These are phyloP conservation scores for Drosophila antonietae DNA, from an alignment of 2,888 invertebrate species.

Conservation along the genomic window DNA sequence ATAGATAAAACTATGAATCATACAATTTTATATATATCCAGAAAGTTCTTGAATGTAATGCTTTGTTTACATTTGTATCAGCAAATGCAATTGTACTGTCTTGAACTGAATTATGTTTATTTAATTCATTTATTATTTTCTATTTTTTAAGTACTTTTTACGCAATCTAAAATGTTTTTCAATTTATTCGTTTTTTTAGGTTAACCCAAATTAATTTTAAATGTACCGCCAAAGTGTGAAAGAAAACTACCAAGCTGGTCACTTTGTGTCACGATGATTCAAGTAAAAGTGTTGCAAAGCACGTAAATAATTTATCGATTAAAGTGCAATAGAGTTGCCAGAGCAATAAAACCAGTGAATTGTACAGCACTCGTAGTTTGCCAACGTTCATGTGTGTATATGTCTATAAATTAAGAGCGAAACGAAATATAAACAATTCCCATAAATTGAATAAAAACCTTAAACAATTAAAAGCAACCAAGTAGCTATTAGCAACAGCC, in stretches of 20 bases:
- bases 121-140: no score
- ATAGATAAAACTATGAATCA: conserved; percentile 42
- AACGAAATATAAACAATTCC: conserved; percentile 51
- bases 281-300: conserved; percentile 4
- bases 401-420: conserved; percentile 25
- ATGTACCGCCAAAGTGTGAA: not conserved
- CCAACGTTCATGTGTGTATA: conserved; percentile 23
- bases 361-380: conserved; percentile 27
- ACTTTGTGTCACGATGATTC: not conserved
- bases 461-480: not conserved
- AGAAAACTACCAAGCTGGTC: not conserved
- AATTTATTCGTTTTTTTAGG: not conserved
- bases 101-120: not conserved
- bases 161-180: not conserved
- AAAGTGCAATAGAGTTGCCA: conserved; percentile 16
- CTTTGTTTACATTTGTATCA: not conserved
- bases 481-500: not conserved
- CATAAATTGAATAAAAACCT: conserved; percentile 1
- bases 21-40: not conserved
- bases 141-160: not conserved
- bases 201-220: not conserved
- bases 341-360: not conserved
- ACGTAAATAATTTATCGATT: not conserved
- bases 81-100: not conserved
- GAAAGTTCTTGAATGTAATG: conserved; percentile 16